Base-by-base conservation (phyloP, 2,113 vertebrate species). In the Ursus arctos region DNA sequence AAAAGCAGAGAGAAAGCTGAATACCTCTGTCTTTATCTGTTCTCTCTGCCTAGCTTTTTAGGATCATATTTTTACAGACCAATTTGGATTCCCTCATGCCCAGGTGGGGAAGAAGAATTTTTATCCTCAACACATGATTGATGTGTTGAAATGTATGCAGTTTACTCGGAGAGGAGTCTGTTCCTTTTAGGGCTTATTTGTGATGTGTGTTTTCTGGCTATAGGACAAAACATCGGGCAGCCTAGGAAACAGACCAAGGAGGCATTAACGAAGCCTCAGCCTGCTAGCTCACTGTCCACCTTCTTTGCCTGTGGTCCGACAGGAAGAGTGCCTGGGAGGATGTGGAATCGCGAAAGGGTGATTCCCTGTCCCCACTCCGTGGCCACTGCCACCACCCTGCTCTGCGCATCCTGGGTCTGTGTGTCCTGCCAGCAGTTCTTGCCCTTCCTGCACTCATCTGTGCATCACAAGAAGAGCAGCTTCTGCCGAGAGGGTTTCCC, bases 21-120 rank as follows among this genome's bases (percentile, higher is more conserved):
- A 97, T 93, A 88, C 96, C 67, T 77, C 89, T 95, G 96, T 91
- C 93, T 97, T 98, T 98, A 94, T 98, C 96, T 96, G 96, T 90
- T 72, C 88, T 95, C 57, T 69, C 94, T 88, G 96, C 86, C 87
- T 92, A 61, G 79, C 92, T 86, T 93, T 89, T 80, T 63, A 81
- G 80, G 96, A 94, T 87, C 94, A 53, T 51, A 55, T 94, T 94
- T 89, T 95, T 94, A 72, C 91, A 96, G 79, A 90, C 65, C 28
- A 59, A 3, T 92, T 95, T 85, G 40, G 76, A 92, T 69, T 95
- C 80, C 97, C 98, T 96, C 94, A 31, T 92, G 40, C 87, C 84
- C 77, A 82, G 67, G 67, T 92, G 49, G 80, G 79, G 77, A 95
- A 69, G 47, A 74, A 94, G 77, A 74, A 97, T 96, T 95, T 91